Evolutionary conservation across 2,888 invertebrate genomes (phyloP), one percentile per base, ranked within the genome.

Genomic region (Atrina japonica): DNA sequence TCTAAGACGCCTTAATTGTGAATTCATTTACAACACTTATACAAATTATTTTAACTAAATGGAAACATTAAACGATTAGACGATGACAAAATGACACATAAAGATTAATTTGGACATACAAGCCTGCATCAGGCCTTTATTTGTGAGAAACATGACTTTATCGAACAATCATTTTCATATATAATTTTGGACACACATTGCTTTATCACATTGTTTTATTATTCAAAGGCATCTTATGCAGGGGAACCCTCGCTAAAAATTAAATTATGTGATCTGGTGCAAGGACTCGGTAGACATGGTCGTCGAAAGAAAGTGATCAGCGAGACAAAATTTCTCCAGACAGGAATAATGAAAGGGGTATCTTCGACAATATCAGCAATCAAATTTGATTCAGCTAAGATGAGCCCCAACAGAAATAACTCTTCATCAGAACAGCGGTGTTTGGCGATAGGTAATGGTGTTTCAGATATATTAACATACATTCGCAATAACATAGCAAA

Each of bases 331-430:
- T 61, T 61, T 49, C 61, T 61, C 7, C 21, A 29, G 61, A 61
- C 61, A 2, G 61, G 61, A 11, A 25, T 61, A 18, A 14, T 41
- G 3, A 47, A 43, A 30, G 61, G 61, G 0, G 45, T 43, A 16
- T 29, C 61, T 16, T 43, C n/a, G 2, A 18, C 9, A 18, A 27
- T 61, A 18, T 27, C 30, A 21, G 35, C 35, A 21, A 61, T 61
- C 14, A 61, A 30, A 30, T 25, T 29, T 21, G 47, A 60, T 30
- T 9, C 25, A n/a, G 5, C 29, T 30, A 35, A 43, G 21, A 23
- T 29, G 18, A 9, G 18, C 35, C 40, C 30, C 56, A 16, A 56
- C 18, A 7, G 21, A 21, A 56, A 56, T 35, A 21, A 40, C 56
- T 16, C 40, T 5, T 35, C 35, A 35, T 11, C 35, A 7, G 35